Conservation (phyloP, 2,888 invertebrate species). For the Parnassius apollo region DNA sequence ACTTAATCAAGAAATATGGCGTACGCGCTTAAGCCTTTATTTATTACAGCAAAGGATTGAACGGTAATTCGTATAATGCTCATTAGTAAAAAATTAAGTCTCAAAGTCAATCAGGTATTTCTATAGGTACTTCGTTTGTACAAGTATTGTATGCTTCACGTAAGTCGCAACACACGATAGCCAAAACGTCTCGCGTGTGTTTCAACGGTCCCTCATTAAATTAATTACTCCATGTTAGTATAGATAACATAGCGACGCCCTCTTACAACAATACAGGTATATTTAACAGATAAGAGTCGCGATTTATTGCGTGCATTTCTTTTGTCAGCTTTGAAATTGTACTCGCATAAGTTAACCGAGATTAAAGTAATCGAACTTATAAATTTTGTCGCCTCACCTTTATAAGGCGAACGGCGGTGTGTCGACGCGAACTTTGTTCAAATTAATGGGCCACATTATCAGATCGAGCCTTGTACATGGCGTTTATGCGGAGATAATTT, state of each 20-base stretch:
- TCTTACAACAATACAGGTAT: slow-evolving; percentile 73
- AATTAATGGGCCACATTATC: slow-evolving; percentile 80
- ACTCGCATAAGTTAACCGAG: slow-evolving; percentile 81
- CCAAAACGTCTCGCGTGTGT: neutral
- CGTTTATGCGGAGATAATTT: slow-evolving; percentile 81
- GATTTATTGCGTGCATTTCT: slow-evolving; percentile 81
- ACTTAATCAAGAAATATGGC: slow-evolving; percentile 81
- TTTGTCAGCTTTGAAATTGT: slow-evolving; percentile 82
- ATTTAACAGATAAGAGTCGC: slow-evolving; percentile 70
- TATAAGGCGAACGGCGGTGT: slow-evolving; percentile 73
- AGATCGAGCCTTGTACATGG: slow-evolving; percentile 78
- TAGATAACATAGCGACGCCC: slow-evolving; percentile 65
- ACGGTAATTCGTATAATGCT: slow-evolving; percentile 73
- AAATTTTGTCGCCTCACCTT: slow-evolving; percentile 81
- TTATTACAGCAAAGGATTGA: slow-evolving; percentile 71
- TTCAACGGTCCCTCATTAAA: slow-evolving; percentile 69
- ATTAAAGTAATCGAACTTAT: slow-evolving; percentile 82
- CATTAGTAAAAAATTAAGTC: slow-evolving; percentile 76
- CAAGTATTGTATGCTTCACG: neutral
- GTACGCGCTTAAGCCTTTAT: slow-evolving; percentile 76
- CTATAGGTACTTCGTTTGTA: neutral
- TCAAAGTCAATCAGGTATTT: slow-evolving; percentile 4
- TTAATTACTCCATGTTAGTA: slow-evolving; percentile 75
- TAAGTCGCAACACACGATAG: neutral
- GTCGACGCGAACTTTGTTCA: slow-evolving; percentile 80